Evolutionary conservation across 2,113 vertebrate species (phyloP).

Genomic region (Empidonax alnorum): DNA sequence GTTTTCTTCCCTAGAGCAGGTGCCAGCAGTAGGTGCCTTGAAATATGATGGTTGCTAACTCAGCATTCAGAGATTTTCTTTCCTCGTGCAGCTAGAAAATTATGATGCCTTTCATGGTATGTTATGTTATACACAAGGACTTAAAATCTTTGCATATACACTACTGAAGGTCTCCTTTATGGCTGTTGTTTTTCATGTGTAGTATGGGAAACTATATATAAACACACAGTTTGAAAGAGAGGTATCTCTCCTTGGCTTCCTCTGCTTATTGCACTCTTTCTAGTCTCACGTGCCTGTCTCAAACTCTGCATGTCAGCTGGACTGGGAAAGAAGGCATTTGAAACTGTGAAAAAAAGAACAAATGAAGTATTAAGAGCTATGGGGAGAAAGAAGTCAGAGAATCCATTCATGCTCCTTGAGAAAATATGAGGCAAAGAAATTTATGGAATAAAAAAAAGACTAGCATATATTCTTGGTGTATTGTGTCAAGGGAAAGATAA

Average conservation of each 20-base stretch:
- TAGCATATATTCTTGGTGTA: not conserved
- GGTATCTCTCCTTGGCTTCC: not conserved
- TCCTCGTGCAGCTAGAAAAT: not conserved
- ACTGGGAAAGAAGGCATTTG: not conserved
- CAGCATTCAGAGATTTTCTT: not conserved
- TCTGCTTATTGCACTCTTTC: not conserved
- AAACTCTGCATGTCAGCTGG: not conserved
- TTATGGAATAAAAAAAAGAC: not conserved
- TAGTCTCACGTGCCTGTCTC: not conserved
- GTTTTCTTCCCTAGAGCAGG: not conserved
- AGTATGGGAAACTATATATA: not conserved
- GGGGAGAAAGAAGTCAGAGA: not conserved
- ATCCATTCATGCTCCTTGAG: not conserved
- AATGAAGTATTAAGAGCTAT: not conserved
- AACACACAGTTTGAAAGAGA: not conserved
- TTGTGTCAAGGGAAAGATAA: not conserved
- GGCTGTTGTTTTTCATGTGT: not conserved
- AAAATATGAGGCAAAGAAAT: not conserved
- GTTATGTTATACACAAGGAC: not conserved
- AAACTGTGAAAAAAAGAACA: not conserved
- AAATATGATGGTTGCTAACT: not conserved
- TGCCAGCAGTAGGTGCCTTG: not conserved
- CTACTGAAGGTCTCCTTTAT: not conserved
- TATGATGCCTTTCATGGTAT: not conserved
- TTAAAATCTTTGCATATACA: not conserved